phyloP scores from a whole-genome alignment of 2,797 vertebrate species.

The Uromys caudimaculatus region DNA sequence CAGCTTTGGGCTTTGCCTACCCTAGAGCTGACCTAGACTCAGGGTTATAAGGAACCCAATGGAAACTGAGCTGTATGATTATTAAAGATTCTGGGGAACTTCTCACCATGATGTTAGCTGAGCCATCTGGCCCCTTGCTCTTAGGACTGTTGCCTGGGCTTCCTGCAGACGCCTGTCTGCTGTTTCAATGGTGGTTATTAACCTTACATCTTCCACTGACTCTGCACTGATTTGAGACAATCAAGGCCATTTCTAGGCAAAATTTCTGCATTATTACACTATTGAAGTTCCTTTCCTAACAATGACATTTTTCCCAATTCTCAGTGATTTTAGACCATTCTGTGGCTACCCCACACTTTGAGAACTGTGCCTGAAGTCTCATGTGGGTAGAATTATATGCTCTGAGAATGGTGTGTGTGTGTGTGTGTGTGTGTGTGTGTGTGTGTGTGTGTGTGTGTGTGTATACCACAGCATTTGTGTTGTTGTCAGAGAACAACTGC shows the following conservation, averaged over 20 bases:
- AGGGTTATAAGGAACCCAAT: not conserved
- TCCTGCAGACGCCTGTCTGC: not conserved
- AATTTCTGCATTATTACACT: not conserved
- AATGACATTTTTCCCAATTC: not conserved
- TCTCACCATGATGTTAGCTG: not conserved
- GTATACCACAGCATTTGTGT: too few species aligned
- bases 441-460: not conserved
- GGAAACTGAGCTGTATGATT: not conserved
- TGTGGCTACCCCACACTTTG: not conserved
- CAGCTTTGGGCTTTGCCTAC: not conserved
- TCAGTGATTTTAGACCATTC: not conserved
- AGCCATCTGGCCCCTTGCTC: not conserved
- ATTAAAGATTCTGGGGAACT: not conserved
- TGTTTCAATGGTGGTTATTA: not conserved
- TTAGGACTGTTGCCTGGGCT: not conserved
- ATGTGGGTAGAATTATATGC: not conserved
- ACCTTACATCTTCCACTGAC: not conserved
- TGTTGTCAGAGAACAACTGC: not conserved
- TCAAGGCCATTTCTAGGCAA: not conserved
- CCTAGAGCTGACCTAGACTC: not conserved
- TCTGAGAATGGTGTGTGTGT: not conserved
- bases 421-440: not conserved
- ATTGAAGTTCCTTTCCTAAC: not conserved
- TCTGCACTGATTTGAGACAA: not conserved
- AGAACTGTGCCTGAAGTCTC: not conserved